These are phyloP conservation scores for Hypselothyrea guttata DNA, from an alignment of 2,888 invertebrate species.

Conservation along the genomic window DNA sequence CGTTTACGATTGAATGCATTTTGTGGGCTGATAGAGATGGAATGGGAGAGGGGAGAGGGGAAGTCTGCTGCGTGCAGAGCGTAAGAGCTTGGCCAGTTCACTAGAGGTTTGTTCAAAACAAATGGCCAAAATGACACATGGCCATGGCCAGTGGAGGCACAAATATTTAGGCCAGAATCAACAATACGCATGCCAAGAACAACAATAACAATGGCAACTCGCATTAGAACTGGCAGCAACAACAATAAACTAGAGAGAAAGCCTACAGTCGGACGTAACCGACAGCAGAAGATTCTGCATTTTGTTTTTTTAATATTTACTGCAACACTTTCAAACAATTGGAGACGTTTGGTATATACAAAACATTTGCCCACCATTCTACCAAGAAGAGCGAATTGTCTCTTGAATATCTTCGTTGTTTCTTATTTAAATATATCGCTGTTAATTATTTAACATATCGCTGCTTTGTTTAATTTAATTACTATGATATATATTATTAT, in stretches of 20 bases:
- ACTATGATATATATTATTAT: no score
- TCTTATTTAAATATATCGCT: no score
- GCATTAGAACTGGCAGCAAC: not conserved
- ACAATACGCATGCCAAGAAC: not conserved
- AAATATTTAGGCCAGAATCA: conserved; percentile 58
- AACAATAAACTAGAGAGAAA: conserved; percentile 2
- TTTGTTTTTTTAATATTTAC: no score
- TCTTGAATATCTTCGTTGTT: no score
- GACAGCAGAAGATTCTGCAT: no score
- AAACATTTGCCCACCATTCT: no score
- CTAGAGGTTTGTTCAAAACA: conserved; percentile 62
- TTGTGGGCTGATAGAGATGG: not conserved
- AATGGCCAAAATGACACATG: conserved; percentile 71
- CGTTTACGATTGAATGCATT: conserved; percentile 70
- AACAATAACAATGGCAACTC: conserved; percentile 4
- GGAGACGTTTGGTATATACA: no score
- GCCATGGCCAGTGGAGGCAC: conserved; percentile 32
- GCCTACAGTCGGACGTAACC: no score
- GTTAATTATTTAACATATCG: no score
- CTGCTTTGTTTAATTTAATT: no score
- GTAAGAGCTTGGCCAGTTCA: conserved; percentile 37
- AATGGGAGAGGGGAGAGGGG: not conserved
- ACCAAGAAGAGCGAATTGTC: no score
- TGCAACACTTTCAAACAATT: no score
- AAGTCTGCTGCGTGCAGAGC: conserved; percentile 7